These are phyloP conservation scores for Recurvirostra avosetta DNA, from an alignment of 2,113 vertebrate genomes.

Conservation along the genomic window DNA sequence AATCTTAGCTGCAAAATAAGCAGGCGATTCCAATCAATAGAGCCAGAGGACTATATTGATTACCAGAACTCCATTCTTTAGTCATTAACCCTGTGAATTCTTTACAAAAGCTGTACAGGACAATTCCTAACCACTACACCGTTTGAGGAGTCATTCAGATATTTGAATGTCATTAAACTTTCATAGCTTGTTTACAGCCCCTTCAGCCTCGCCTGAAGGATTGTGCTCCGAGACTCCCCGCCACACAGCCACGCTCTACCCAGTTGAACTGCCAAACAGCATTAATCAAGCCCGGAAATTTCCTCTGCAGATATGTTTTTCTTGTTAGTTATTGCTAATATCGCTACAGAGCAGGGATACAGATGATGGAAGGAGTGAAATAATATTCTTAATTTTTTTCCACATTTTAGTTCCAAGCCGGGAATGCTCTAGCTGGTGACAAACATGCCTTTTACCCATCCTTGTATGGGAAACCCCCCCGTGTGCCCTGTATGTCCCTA, in stretches of 20 bases:
- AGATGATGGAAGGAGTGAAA: neutral
- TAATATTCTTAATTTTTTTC: neutral
- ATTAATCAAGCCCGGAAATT: constrained; percentile 38
- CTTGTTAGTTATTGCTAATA: neutral
- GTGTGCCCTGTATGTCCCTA: neutral
- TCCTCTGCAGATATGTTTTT: neutral
- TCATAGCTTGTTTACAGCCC: constrained; percentile 61
- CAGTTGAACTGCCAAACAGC: constrained; percentile 35
- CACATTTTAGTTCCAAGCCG: neutral
- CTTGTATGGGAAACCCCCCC: neutral
- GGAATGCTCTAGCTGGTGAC: neutral
- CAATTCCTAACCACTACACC: constrained; percentile 35
- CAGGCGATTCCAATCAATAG: constrained; percentile 86
- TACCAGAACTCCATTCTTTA: constrained; percentile 84
- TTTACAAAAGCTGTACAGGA: constrained; percentile 66
- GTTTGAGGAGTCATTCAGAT: constrained; percentile 57
- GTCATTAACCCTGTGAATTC: constrained; percentile 83
- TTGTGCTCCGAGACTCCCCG: neutral
- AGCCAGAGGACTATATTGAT: constrained; percentile 87
- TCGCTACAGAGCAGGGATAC: neutral
- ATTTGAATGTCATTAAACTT: constrained; percentile 65
- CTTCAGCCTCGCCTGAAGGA: constrained; percentile 29
- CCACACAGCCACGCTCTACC: neutral
- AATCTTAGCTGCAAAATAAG: constrained; percentile 84
- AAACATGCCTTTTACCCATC: neutral